Percentiles rank a stretch among this genome's conserved stretches.
These are phyloP conservation scores for Meandrina meandrites DNA, from an alignment of 92 coral and sea anemone species.

Conservation along the genomic window DNA sequence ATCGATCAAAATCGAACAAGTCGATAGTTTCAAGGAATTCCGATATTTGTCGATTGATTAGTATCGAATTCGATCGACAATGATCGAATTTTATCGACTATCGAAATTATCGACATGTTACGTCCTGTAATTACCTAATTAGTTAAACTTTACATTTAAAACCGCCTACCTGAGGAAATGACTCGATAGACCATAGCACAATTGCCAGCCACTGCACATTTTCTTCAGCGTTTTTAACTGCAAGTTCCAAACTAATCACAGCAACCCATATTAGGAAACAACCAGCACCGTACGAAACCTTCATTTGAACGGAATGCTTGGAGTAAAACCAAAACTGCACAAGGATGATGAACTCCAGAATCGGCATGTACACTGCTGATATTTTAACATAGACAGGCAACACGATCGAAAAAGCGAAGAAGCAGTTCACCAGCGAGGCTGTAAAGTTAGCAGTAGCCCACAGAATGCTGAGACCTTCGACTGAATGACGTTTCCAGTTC, in stretches of 20 bases:
- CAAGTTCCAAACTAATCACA: slow-evolving; percentile 48
- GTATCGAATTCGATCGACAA: too few relatives aligned
- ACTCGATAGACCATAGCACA: slow-evolving; percentile 53
- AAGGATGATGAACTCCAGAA: slow-evolving; percentile 36
- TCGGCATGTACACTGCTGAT: slow-evolving; percentile 49
- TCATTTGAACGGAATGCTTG: slow-evolving; percentile 33
- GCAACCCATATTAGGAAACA: slow-evolving; percentile 55
- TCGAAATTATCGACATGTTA: too few relatives aligned
- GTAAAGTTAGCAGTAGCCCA: slow-evolving; percentile 70
- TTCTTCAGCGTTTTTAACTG: slow-evolving; percentile 13
- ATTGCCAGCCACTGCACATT: slow-evolving; percentile 65
- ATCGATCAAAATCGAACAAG: too few relatives aligned
- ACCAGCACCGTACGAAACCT: slow-evolving; percentile 32
- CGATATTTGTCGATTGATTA: too few relatives aligned
- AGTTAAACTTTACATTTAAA: too few relatives aligned
- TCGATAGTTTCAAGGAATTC: too few relatives aligned
- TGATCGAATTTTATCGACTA: too few relatives aligned
- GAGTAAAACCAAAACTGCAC: slow-evolving; percentile 67
- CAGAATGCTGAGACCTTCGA: slow-evolving; percentile 62
- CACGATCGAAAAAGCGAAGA: slow-evolving; percentile 39
- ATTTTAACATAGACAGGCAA: slow-evolving; percentile 39
- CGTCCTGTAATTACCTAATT: neutral
- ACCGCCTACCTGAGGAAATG: slow-evolving; percentile 63
- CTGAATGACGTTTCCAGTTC: slow-evolving; percentile 51
- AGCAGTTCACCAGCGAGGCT: slow-evolving; percentile 60